A percentile compares a stretch with the other conserved stretches of the same genome.
These are phyloP conservation scores for Hydrophis major DNA, from an alignment of 2,797 vertebrate genomes.

Conservation along the genomic window DNA sequence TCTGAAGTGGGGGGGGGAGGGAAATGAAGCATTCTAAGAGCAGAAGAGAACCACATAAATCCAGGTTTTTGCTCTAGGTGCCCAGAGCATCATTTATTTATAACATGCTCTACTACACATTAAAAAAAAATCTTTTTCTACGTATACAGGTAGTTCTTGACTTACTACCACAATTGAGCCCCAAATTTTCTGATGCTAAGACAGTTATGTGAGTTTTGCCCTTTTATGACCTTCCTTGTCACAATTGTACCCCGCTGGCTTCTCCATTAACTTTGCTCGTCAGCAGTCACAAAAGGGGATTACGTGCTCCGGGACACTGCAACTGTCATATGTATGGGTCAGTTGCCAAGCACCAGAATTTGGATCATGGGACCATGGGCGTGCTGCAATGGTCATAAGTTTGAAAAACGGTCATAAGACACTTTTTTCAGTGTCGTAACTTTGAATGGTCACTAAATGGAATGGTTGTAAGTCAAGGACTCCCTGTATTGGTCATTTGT, in stretches of 20 bases:
- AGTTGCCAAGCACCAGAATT: background rate
- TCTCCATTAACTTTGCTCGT: background rate
- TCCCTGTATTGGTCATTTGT: slow-evolving; percentile 7
- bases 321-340: background rate
- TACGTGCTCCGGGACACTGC: background rate
- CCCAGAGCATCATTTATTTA: slow-evolving; percentile 42
- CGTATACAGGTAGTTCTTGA: background rate
- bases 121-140: background rate
- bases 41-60: background rate
- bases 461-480: background rate
- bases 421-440: background rate
- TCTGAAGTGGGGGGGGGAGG: background rate
- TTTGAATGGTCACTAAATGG: background rate
- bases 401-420: background rate
- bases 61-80: background rate
- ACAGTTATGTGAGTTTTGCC: background rate
- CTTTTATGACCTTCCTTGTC: background rate
- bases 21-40: background rate
- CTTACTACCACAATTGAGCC: background rate
- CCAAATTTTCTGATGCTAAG: background rate
- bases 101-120: slow-evolving; percentile 38
- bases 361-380: background rate
- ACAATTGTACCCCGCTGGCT: background rate
- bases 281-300: background rate
- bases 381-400: too few relatives aligned